Base-by-base conservation (phyloP, 2,888 invertebrate genomes). In the Caenorhabditis sp. region DNA sequence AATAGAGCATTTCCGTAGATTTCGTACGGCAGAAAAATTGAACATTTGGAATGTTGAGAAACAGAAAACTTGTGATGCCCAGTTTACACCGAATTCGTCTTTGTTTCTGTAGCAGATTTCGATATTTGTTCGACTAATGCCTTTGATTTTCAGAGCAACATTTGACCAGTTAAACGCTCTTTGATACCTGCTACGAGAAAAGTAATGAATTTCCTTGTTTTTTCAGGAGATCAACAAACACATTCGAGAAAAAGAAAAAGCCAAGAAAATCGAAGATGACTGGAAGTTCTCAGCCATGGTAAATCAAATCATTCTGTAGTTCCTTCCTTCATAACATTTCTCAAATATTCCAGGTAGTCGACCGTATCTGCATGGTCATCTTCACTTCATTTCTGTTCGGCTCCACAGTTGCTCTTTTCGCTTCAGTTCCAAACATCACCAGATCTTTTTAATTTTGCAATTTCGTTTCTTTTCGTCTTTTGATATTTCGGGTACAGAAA, bases 271-370 rank as follows among this genome's bases (percentile, higher is more conserved):
- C 6, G 85, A 87, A 58, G 87, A 88, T 58, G 88, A 89, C 51
- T 89, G 89, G 89, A 88, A 89, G 56, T 89, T 85, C 61, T 85
- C 88, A 1, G 88, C 88, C 0, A 87, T 88, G 85, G 88, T 77
- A 26, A 70, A n/a, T n/a, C n/a, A n/a, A n/a, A n/a, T 22, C 22
- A 28, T 22, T 22, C 22, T 19, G 31, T 35, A 10, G 31, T 35
- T 66, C 12, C n/a, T 22, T 41, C 1, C 10, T 14, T 38, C 12
- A 0, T 28, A 26, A 64, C 1, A 19, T 1, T 24, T 2, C 19
- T 38, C 2, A 38, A 35, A 22, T 0, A 51, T 73, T 73, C 28
- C 63, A 75, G 76, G 85, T 88, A n/a, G 85, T 89, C 41, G 89
- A 89, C 61, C 85, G 89, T n/a, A 74, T 88, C n/a, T 89, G 89